phyloP scores from a whole-genome alignment of 2,113 vertebrate genomes.

The Corythornis vintsioides region DNA sequence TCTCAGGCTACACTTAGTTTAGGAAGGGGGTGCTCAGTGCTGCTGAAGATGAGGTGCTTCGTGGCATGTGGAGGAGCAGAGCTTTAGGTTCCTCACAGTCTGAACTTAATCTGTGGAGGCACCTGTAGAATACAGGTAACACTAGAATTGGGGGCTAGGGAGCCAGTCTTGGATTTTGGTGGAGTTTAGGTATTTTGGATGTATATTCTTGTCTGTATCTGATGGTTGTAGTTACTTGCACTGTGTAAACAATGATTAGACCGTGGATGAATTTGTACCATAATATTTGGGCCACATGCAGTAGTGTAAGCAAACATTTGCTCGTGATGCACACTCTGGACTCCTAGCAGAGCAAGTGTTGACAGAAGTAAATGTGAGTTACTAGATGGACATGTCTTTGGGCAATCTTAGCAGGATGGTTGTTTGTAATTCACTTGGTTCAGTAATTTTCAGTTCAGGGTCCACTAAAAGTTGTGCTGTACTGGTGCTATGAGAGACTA shows the following conservation, averaged over 20 bases:
- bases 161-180: background rate
- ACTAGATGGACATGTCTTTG: slow-evolving; percentile 1
- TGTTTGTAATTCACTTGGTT: slow-evolving; percentile 14
- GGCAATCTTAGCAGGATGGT: slow-evolving; percentile 14
- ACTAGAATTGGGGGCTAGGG: background rate
- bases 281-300: background rate
- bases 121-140: background rate
- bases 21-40: background rate
- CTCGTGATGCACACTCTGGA: background rate
- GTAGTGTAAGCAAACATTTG: background rate
- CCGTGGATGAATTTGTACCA: background rate
- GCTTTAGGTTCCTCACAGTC: background rate
- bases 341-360: background rate
- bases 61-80: background rate
- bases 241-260: background rate
- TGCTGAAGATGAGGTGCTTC: background rate
- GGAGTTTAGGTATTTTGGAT: background rate
- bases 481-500: background rate
- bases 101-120: background rate
- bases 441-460: slow-evolving; percentile 39
- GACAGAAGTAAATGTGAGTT: background rate
- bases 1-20: background rate
- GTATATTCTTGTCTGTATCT: background rate
- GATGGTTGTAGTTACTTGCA: background rate
- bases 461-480: background rate